Evolutionary conservation across 1,140 invertebrate species (phyloP), one percentile per base, ranked within the genome.

Genomic region (Zaprionus camerounensis): DNA sequence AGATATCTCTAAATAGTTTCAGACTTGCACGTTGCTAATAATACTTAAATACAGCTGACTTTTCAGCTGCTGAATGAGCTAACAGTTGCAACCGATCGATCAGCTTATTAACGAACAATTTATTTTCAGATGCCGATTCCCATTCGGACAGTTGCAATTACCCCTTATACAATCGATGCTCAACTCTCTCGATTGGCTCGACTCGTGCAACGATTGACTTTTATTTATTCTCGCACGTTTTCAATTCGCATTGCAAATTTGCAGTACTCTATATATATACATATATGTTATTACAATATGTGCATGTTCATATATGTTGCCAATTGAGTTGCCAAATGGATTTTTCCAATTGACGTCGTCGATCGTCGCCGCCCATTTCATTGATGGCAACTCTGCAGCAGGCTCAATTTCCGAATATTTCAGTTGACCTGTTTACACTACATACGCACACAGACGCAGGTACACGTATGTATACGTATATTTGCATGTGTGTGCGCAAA

Each of bases 211-310:
- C 5, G 66, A 57, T 31, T 72, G 44, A 58, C 31, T 66, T 64
- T 53, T 71, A 59, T 65, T 63, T 59, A 65, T 71, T 76, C 59
- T 71, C 44, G 53, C 68, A 76, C 68, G 68, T 76, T 76, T 71
- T 46, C 61, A 59, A 63, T 76, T 71, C 11, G 31, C 24, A 71
- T 53, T 71, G 34, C 65, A 44, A 34, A 11, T 34, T 34, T 11
- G 0, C 31, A 34, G 31, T 34, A 11, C 31, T 34, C 1, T 31
- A 31, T 31, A 34, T 34, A 9, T 11, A 31, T 31, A 34, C 3
- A 34, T 34, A 26, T 26, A 26, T 26, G 0, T 26, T 24, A 31
- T 9, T 34, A 34, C 31, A 11, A 11, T 34, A 34, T 34, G 31
- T 34, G 31, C 31, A 11, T 34, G 31, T 34, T 34, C 31, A 34